Evolutionary conservation across 1,140 invertebrate species (phyloP), one percentile per base, ranked within the genome.

Genomic region (Calliphora vicina): DNA sequence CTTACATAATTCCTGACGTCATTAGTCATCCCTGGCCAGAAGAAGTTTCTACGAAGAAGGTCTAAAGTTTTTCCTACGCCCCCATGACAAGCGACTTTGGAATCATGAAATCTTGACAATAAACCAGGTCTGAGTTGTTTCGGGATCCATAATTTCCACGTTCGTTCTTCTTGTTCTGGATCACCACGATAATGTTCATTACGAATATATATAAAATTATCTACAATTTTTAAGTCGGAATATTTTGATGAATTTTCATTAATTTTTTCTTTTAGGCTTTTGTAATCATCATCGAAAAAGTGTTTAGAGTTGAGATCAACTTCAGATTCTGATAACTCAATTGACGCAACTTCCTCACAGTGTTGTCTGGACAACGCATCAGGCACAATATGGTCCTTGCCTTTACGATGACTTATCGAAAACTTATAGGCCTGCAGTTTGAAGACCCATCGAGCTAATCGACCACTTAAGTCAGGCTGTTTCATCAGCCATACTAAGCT

Each of bases 391-490:
- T 89, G 85, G 20, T 89, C 85, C 10, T 25, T 26, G 15, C 82
- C 88, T 8, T 86, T 85, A 6, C 86, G 85, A 74, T 90, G 88
- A 71, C 86, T 87, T 45, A 91, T 84, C 5, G 80, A 83, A 80
- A 90, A 89, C 20, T 87, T 84, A 83, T 86, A 90, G 2, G 82
- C 20, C 5, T 87, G 87, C 0, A 86, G 80, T 3, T 87, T 84
- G 8, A 90, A 82, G n/a, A 85, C 85, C 87, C 87, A 90, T 23
- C 87, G 82, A 43, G 88, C 86, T 17, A 88, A 72, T 13, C 87
- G 57, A 29, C 88, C 86, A 42, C 84, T 83, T 67, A 78, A 89
- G 76, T 92, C 91, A 13, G 90, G 91, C 72, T 89, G 84, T 1
- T 91, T 84, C 67, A 88, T 83, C 23, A 89, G 85, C 86, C 88